Base-by-base conservation (phyloP, 2,797 vertebrate species). In the Odontamblyopus rebecca region DNA sequence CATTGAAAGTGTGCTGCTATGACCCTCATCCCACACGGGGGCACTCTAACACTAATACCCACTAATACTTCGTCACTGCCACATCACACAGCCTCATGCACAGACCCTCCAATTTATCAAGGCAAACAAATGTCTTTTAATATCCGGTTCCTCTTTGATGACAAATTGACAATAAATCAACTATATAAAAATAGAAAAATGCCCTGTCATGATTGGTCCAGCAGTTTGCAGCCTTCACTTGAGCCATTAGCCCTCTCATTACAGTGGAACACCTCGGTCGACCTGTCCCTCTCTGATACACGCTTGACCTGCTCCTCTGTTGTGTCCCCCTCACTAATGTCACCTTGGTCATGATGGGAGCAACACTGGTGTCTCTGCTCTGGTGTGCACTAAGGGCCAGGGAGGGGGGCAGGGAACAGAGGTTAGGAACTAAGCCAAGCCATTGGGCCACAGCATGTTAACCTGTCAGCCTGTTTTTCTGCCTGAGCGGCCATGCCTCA, bases 401-500 rank as follows among this genome's bases (percentile, higher is more conserved):
- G 35, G 69, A 73, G 71, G 73, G 76, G 62, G 53, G 68, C 0
- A 59, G 57, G 2, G 71, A 69, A 61, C 71, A 64, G 76, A 83
- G 85, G 85, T 76, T 76, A 78, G 88, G 80, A 85, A 86, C 71
- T 72, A 70, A 88, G 86, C 89, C 86, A 85, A 83, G 73, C 70
- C 79, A 84, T 74, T 82, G 74, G 82, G 82, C 85, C 82, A 74
- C 84, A 86, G 80, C 85, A 71, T 90, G 92, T 92, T 93, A 91
- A 92, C 90, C 85, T 89, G 88, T 90, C 90, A 90, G 82, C 73
- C 86, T 61, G 53, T 89, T 88, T 89, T 87, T 90, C 87, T 88
- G 86, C 89, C 79, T 83, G 82, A 80, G 82, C 69, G 54, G 82
- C 83, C 82, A 82, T 78, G 86, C 78, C 86, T 93, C 89, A 92